Percentiles rank a stretch among this genome's conserved stretches.
phyloP scores from a whole-genome alignment of 2,797 vertebrate genomes.

The Ispidina picta region DNA sequence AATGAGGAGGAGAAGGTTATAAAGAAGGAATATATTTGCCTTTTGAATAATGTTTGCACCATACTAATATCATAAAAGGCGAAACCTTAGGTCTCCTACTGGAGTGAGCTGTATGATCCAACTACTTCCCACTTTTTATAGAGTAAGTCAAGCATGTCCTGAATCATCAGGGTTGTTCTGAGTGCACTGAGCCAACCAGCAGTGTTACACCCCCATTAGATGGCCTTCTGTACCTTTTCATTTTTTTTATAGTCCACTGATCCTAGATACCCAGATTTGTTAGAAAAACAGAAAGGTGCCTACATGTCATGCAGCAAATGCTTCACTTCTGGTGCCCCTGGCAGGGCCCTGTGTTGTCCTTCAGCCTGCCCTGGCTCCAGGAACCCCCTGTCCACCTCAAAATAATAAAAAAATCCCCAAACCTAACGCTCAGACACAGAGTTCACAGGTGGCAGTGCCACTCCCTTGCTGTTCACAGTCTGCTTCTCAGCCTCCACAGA shows the following conservation, averaged over 20 bases:
- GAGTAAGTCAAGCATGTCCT: background rate
- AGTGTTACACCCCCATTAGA: background rate
- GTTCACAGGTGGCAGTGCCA: too few relatives aligned
- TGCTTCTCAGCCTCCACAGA: background rate
- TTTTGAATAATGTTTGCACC: conserved; percentile 38
- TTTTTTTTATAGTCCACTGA: background rate
- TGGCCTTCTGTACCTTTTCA: background rate
- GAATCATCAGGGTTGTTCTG: background rate
- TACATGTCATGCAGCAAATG: accelerated
- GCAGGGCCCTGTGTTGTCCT: too few relatives aligned
- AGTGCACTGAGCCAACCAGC: background rate
- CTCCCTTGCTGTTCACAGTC: too few relatives aligned
- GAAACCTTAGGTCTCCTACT: background rate
- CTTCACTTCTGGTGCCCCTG: background rate
- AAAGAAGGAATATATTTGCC: background rate
- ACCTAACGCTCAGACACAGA: too few relatives aligned
- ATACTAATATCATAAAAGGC: background rate
- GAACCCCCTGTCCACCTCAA: too few relatives aligned
- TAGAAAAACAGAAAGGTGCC: background rate
- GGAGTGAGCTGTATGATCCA: background rate
- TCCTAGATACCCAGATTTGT: background rate
- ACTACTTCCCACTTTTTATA: background rate
- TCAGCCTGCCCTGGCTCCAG: too few relatives aligned
- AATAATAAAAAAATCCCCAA: too few relatives aligned
- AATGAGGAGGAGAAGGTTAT: conserved; percentile 38